Evolutionary conservation across 2,113 vertebrate species (phyloP).

Genomic region (Apaloderma vittatum): DNA sequence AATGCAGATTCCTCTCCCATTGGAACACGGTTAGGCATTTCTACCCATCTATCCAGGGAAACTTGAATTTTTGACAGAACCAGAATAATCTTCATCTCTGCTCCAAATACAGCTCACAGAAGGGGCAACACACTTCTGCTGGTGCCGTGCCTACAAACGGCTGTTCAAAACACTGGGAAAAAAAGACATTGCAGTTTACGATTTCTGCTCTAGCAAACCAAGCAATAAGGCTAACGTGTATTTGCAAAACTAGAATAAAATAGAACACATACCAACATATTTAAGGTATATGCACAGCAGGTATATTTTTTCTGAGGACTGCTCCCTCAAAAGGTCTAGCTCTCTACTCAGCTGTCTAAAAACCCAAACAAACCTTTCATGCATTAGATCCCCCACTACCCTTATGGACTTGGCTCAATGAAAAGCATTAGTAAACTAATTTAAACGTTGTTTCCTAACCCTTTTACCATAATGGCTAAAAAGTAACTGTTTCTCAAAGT

Average conservation of each 20-base stretch:
- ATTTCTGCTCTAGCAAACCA: background rate
- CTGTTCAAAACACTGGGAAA: background rate
- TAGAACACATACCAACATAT: background rate
- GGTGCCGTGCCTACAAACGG: background rate
- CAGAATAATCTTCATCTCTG: background rate
- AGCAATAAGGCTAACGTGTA: background rate
- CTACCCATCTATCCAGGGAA: background rate
- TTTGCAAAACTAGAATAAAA: background rate
- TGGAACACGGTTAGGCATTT: background rate
- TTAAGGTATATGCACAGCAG: background rate
- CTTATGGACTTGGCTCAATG: background rate
- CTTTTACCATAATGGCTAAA: background rate
- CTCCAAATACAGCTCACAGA: background rate
- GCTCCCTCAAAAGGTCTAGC: background rate
- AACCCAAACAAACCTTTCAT: no score
- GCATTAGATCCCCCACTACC: background rate
- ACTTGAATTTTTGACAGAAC: background rate
- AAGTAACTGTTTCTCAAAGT: background rate
- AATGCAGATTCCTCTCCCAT: background rate
- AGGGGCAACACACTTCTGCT: background rate
- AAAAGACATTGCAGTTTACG: background rate
- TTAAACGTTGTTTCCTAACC: background rate
- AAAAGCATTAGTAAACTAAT: background rate
- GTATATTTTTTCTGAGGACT: background rate
- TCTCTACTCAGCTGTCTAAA: background rate